Conservation (phyloP, 2,797 vertebrate species). For the Parambassis ranga region DNA sequence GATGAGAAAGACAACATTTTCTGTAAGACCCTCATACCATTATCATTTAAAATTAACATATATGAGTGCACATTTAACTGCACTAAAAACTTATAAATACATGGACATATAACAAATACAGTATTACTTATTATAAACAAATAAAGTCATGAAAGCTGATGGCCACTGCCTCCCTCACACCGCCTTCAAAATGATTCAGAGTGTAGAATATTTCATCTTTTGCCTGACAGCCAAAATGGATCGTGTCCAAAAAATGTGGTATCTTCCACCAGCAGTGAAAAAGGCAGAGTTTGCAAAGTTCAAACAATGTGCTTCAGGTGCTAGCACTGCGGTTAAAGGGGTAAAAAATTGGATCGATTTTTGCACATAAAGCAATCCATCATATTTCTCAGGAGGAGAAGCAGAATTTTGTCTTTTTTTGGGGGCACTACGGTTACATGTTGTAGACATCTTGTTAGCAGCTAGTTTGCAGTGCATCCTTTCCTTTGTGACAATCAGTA, state of each 20-base stretch:
- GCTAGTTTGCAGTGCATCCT: neutral
- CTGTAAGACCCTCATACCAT: neutral
- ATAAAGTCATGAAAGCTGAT: neutral
- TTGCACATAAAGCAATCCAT: constrained; percentile 26
- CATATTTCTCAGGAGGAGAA: constrained; percentile 15
- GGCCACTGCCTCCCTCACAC: neutral
- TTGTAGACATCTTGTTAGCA: neutral
- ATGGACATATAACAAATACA: too few relatives aligned
- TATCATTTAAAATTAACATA: neutral
- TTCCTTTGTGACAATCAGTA: neutral
- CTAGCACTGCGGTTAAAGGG: constrained; percentile 42
- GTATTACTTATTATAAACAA: neutral
- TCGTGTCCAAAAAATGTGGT: constrained; percentile 33
- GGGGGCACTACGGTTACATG: neutral
- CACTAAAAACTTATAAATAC: neutral
- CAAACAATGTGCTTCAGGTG: constrained; percentile 41
- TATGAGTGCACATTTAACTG: too few relatives aligned
- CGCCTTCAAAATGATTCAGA: constrained; percentile 8
- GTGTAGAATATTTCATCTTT: constrained; percentile 14
- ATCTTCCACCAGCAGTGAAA: constrained; percentile 18
- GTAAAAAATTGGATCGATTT: constrained; percentile 38
- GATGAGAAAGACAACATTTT: neutral
- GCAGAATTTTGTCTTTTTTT: constrained; percentile 4
- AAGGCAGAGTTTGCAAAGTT: constrained; percentile 37
- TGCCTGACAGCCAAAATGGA: constrained; percentile 52